Percentiles rank a stretch among this genome's conserved stretches.
phyloP scores from a whole-genome alignment of 2,113 vertebrate species.

The Echinops telfairi region DNA sequence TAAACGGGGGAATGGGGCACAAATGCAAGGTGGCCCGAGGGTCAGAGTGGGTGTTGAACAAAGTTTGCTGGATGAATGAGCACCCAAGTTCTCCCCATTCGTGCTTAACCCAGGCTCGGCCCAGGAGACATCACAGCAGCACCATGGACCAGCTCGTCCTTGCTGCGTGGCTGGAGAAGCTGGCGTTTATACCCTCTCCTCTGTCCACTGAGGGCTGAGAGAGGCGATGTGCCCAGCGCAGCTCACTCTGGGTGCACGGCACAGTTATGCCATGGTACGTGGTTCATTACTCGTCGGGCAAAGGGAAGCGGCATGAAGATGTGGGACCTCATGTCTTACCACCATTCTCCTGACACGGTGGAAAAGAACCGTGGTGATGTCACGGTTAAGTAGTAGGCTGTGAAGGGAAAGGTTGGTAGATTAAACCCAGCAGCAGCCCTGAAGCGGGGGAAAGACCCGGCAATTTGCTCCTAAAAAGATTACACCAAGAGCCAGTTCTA shows the following conservation, averaged over 20 bases:
- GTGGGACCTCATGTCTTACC: not conserved
- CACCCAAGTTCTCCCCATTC: not conserved
- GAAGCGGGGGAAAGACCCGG: not conserved
- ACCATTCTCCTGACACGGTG: not conserved
- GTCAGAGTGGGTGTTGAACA: not conserved
- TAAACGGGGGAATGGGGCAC: accelerated
- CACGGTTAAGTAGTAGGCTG: not conserved
- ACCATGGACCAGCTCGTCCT: not conserved
- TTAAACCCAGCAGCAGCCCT: not conserved
- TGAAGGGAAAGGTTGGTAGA: not conserved
- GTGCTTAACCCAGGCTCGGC: not conserved
- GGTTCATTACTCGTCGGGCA: not conserved
- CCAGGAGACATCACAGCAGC: not conserved
- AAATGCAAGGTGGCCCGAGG: not conserved
- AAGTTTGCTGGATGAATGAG: not conserved
- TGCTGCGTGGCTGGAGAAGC: not conserved
- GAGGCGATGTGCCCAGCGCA: no score
- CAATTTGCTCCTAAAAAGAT: not conserved
- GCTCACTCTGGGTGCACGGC: not conserved
- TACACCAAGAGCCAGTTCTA: not conserved
- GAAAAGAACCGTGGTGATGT: not conserved
- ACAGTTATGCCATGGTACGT: not conserved
- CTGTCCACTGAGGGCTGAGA: not conserved
- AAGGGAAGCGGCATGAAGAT: not conserved
- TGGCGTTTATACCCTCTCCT: not conserved